A percentile compares a stretch with the other conserved stretches of the same genome.
These are phyloP conservation scores for Xanthostigma xanthostigma DNA, from an alignment of 2,888 invertebrate genomes.

Conservation along the genomic window DNA sequence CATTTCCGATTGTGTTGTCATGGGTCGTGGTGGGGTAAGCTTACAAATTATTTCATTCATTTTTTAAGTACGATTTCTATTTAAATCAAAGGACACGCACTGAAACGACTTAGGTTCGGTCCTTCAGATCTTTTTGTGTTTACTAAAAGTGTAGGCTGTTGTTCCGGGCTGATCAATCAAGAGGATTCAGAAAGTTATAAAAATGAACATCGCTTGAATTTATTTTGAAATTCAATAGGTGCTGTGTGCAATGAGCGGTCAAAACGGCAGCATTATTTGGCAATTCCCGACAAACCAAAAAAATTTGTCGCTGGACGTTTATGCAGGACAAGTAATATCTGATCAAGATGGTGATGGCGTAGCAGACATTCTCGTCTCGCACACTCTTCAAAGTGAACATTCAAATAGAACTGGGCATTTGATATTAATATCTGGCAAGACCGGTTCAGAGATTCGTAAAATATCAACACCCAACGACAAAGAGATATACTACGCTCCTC, in stretches of 20 bases:
- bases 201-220: too few species aligned
- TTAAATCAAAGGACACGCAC: too few species aligned
- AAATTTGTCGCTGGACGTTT: conserved; percentile 38
- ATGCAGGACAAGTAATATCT: conserved; percentile 51
- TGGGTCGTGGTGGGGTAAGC: conserved; percentile 55
- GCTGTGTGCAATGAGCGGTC: conserved; percentile 47
- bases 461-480: conserved; percentile 45
- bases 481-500: conserved; percentile 60
- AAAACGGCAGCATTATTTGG: conserved; percentile 54
- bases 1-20: conserved; percentile 53
- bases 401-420: conserved; percentile 39
- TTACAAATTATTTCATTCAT: background rate
- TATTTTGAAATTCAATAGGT: conserved; percentile 32
- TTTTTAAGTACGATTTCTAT: background rate
- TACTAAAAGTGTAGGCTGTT: background rate
- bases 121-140: background rate
- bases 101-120: too few species aligned
- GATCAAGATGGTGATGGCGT: conserved; percentile 56
- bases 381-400: conserved; percentile 33
- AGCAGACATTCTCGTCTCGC: conserved; percentile 53
- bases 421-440: conserved; percentile 52
- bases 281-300: conserved; percentile 34
- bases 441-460: conserved; percentile 45
- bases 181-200: too few species aligned
- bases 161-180: too few species aligned